Percentiles rank a stretch among this genome's conserved stretches.
phyloP scores from a whole-genome alignment of 2,113 vertebrate genomes.

The Thalassarche chlororhynchos region DNA sequence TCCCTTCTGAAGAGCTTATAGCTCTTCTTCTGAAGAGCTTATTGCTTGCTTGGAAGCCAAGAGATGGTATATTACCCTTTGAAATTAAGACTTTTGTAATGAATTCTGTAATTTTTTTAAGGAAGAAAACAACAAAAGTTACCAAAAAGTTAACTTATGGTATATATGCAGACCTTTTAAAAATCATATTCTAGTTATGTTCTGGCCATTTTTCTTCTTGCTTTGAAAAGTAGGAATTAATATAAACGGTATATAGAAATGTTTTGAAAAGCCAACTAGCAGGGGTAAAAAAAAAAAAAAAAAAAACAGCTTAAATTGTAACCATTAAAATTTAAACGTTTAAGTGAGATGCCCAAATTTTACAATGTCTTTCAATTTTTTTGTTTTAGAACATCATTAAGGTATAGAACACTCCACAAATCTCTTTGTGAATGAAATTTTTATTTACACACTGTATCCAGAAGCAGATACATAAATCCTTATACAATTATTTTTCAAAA shows the following conservation, averaged over 20 bases:
- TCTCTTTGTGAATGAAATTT: slow-evolving; percentile 86
- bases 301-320: not conserved
- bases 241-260: not conserved
- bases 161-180: not conserved
- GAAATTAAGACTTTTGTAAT: not conserved
- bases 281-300: not conserved
- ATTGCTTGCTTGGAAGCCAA: not conserved
- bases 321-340: not conserved
- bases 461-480: slow-evolving; percentile 93
- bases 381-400: not conserved
- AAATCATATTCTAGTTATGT: not conserved
- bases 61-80: not conserved
- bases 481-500: slow-evolving; percentile 95
- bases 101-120: not conserved
- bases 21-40: too few species aligned
- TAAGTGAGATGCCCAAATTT: not conserved
- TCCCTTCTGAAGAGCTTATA: too few species aligned
- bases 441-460: slow-evolving; percentile 93
- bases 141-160: not conserved
- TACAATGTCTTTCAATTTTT: not conserved
- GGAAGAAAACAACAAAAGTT: not conserved
- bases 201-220: not conserved
- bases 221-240: not conserved
- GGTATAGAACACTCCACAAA: slow-evolving; percentile 30
- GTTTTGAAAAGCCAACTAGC: not conserved